These are phyloP conservation scores for Chelon labrosus DNA, from an alignment of 2,797 vertebrate genomes.

Conservation along the genomic window DNA sequence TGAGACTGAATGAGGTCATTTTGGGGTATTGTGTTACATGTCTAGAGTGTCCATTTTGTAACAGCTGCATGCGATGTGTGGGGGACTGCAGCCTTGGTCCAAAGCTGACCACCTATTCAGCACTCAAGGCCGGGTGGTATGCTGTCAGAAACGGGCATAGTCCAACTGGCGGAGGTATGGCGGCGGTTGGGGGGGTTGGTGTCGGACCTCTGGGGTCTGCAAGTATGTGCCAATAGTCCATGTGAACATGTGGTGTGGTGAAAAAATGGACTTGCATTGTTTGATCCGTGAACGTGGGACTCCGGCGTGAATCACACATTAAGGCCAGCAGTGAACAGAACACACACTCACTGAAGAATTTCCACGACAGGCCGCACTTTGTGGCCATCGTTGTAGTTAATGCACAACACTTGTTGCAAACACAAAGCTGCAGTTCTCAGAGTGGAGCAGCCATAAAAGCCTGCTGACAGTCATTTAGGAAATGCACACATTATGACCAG, in stretches of 20 bases:
- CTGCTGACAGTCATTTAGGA: conserved; percentile 53
- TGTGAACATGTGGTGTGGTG: conserved; percentile 61
- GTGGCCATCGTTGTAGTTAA: conserved; percentile 4
- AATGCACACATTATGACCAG: conserved; percentile 55
- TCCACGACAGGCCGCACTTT: conserved; percentile 11
- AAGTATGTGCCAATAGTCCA: conserved; percentile 60
- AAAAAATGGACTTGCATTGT: conserved; percentile 63
- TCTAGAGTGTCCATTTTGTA: conserved; percentile 72
- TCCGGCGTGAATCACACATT: conserved; percentile 57
- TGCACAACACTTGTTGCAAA: neutral
- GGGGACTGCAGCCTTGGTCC: conserved; percentile 49
- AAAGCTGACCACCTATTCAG: conserved; percentile 56
- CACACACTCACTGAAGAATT: conserved; percentile 13
- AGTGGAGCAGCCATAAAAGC: conserved; percentile 41
- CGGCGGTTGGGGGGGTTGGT: conserved; percentile 26
- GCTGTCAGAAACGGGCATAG: conserved; percentile 55
- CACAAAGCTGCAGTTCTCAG: conserved; percentile 34
- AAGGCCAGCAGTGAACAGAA: conserved; percentile 13
- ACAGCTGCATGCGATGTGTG: conserved; percentile 79
- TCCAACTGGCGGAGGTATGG: conserved; percentile 57
- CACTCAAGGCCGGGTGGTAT: conserved; percentile 43
- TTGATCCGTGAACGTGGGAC: conserved; percentile 56
- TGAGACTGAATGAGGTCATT: conserved; percentile 73
- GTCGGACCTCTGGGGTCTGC: conserved; percentile 54
- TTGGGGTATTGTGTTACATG: conserved; percentile 72